Evolutionary conservation across 2,888 invertebrate species (phyloP), one percentile per base, ranked within the genome.

Genomic region (Clivina fossor): DNA sequence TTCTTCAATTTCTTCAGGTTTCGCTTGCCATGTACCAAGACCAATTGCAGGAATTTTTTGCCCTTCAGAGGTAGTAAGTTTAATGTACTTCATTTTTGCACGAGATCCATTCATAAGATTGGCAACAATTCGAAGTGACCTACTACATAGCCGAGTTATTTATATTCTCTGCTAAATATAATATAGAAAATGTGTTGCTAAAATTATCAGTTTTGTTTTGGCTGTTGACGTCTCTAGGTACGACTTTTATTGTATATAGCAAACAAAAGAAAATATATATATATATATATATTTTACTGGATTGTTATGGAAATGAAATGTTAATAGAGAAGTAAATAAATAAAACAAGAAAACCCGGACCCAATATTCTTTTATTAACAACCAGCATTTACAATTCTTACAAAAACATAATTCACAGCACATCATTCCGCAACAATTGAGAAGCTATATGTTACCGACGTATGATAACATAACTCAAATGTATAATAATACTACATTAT

Each of bases 1-100:
- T 8, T 72, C 69, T 69, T 84, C 82, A 26, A 86, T 79, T 62
- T 85, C 83, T 60, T 83, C 79, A 3, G 82, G 71, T 60, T 81
- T 78, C 22, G 85, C 82, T 78, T 84, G 83, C 86, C 86, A 86
- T 30, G 87, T 86, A 44, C 88, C 87, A 63, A 87, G 74, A 19
- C 88, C 88, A 41, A 87, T 70, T 30, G 80, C 76, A n/a, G 88
- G 88, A 80, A 88, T 86, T 61, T 78, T 70, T 67, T 78, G 65
- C 18, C 76, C 80, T 28, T 70, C 68, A 2, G 76, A 75, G 64
- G 75, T 76, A 44, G 75, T 74, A 58, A 81, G 69, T 60, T 66
- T 74, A 44, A 78, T 67, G 59, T 66, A 70, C 66, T 76, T 75
- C 80, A 80, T 69, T 58, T 61, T 67, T 48, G 26, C 44, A 28